A percentile compares a stretch with the other conserved stretches of the same genome.
These are phyloP conservation scores for Agriopis marginaria DNA, from an alignment of 2,888 invertebrate species.

Conservation along the genomic window DNA sequence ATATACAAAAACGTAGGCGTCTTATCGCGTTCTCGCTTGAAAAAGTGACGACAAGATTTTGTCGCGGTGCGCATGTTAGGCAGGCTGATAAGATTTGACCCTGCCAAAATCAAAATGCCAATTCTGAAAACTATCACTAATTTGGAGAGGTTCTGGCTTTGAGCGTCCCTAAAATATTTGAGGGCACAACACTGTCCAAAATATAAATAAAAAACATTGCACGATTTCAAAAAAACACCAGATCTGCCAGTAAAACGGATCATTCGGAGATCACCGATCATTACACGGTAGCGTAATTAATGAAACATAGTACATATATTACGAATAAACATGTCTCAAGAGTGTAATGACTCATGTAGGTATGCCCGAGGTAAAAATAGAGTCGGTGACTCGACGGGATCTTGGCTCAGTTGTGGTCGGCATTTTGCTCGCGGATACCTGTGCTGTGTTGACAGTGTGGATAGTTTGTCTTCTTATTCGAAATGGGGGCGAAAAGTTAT, in stretches of 20 bases:
- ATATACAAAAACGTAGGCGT: no score
- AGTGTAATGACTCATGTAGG: conserved; percentile 34
- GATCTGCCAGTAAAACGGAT: conserved; percentile 13
- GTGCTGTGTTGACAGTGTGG: conserved; percentile 2
- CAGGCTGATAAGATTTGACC: no score
- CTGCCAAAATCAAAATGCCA: neutral
- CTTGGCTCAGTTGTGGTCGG: conserved; percentile 14
- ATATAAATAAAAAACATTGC: neutral
- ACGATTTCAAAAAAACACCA: neutral
- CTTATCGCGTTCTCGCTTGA: no score
- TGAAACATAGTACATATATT: conserved; percentile 16
- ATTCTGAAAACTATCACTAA: neutral
- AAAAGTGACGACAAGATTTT: no score
- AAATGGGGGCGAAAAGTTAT: neutral
- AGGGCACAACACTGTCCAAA: neutral
- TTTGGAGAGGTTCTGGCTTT: neutral
- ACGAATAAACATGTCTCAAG: conserved; percentile 23
- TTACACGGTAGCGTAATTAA: conserved; percentile 16
- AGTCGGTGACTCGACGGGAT: conserved; percentile 9
- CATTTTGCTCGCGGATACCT: neutral
- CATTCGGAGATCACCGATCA: neutral
- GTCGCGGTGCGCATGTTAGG: no score
- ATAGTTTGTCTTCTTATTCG: neutral
- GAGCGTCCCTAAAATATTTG: neutral
- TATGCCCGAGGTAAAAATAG: conserved; percentile 29